Base-by-base conservation (phyloP, 2,888 invertebrate species). In the Sarcophaga variegata region DNA sequence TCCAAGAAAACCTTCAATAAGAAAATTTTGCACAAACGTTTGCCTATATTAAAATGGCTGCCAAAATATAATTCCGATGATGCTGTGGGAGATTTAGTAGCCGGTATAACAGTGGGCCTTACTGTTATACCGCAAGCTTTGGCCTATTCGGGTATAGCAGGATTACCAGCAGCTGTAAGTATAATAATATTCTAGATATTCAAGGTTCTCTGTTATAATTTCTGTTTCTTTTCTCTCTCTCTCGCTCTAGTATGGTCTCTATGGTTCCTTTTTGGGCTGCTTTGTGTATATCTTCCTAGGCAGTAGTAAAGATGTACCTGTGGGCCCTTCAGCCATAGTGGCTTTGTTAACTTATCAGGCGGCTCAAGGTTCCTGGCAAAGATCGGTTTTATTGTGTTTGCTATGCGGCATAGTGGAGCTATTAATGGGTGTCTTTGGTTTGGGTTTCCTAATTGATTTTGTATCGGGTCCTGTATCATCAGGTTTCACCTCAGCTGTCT, bases 81-180 rank as follows among this genome's bases (percentile, higher is more conserved):
- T 93, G 96, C 97, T 10, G 93, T 97, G 75, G 97, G 98, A 12
- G 98, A 99, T 94, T 92, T 98, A 66, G 97, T 99, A 87, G 98
- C 98, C 5, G 98, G 98, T 80, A 94, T 98, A 83, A 98, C 98
- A 2, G 98, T 98, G 17, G 98, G 98, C 0, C 95, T 98, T 84
- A 98, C 98, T 0, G 98, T 98, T 81, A 98, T 99, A 90, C 98
- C 98, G 17, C 98, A 98, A 94, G 97, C 97, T 17, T 94, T 97
- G 85, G 97, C 97, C 14, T 97, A 97, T 93, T 95, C 97, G 47
- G 96, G 96, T 92, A 96, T 97, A 86, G 97, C 97, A 71, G 96
- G 97, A 25, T 94, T 97, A 87, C 96, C 97, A 77, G 95, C 96
- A 47, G 94, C 96, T 92, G 95, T 95, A 92, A 91, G 92, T 92